These are phyloP conservation scores for Pterocles gutturalis DNA, from an alignment of 2,113 vertebrate species.

Conservation along the genomic window DNA sequence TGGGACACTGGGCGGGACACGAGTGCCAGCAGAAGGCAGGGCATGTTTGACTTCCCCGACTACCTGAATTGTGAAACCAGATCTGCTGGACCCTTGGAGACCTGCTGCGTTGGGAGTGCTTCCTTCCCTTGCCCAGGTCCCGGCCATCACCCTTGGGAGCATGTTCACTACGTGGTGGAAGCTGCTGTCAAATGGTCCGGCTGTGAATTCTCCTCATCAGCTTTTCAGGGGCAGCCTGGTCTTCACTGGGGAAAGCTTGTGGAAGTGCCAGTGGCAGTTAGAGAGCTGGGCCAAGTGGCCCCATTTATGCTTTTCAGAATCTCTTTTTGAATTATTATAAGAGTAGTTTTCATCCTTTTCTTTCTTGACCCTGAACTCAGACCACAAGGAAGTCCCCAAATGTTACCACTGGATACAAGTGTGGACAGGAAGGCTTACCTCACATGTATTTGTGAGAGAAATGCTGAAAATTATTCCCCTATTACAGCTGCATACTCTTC, in stretches of 20 bases:
- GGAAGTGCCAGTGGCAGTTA: not conserved
- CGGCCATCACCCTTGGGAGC: rapidly evolving
- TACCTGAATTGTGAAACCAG: not conserved
- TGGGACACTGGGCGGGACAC: not conserved
- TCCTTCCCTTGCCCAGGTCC: not conserved
- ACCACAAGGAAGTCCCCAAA: not conserved
- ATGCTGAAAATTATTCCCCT: not conserved
- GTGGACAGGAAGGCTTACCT: not conserved
- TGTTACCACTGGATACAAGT: not conserved
- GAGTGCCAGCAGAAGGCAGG: not conserved
- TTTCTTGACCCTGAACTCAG: not conserved
- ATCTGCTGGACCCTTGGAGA: not conserved
- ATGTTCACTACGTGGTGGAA: rapidly evolving
- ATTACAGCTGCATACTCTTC: not conserved
- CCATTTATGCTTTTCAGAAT: not conserved
- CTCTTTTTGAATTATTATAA: not conserved
- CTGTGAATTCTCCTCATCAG: not conserved
- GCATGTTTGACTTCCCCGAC: not conserved
- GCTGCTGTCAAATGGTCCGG: not conserved
- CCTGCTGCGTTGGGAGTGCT: not conserved
- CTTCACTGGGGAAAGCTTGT: not conserved
- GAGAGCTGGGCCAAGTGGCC: not conserved
- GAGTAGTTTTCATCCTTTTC: not conserved
- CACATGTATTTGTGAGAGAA: not conserved
- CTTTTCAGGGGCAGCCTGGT: not conserved